Evolutionary conservation across 2,888 invertebrate species (phyloP).

Genomic region (Homarus gammarus): DNA sequence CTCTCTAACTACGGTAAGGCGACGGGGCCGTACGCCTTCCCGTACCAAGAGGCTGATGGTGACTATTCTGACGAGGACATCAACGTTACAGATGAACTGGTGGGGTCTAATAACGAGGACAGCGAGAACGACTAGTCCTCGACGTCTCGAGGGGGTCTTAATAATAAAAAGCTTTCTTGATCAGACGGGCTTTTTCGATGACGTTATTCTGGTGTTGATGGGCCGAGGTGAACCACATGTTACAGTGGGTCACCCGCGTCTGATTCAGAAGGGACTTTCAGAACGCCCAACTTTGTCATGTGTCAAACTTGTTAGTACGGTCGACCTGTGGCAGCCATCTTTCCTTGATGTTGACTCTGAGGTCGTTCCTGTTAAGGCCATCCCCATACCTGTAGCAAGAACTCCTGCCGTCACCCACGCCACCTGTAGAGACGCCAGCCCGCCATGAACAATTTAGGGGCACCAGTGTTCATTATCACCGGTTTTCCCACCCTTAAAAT

Average conservation of each 20-base stretch:
- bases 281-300: not conserved
- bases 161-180: not conserved
- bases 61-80: slow-evolving; percentile 75
- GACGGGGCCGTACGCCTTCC: slow-evolving; percentile 30
- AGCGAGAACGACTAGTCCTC: slow-evolving; percentile 68
- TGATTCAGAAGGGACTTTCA: not conserved
- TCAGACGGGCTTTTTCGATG: not conserved
- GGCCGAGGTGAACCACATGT: not conserved
- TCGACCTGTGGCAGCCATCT: not conserved
- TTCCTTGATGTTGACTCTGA: not conserved
- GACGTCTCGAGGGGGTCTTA: not conserved
- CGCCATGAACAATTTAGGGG: too few species aligned
- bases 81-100: slow-evolving; percentile 75
- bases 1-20: slow-evolving; percentile 49
- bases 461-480: too few species aligned
- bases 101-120: slow-evolving; percentile 73
- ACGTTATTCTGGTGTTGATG: not conserved
- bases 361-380: not conserved
- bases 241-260: not conserved
- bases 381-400: not conserved
- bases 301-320: slow-evolving; percentile 15
- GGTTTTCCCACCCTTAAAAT: too few species aligned
- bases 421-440: not conserved
- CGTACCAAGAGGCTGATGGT: slow-evolving; percentile 49
- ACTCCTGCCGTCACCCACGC: not conserved